phyloP scores from a whole-genome alignment of 2,888 invertebrate genomes.

The Calliphora vomitoria region DNA sequence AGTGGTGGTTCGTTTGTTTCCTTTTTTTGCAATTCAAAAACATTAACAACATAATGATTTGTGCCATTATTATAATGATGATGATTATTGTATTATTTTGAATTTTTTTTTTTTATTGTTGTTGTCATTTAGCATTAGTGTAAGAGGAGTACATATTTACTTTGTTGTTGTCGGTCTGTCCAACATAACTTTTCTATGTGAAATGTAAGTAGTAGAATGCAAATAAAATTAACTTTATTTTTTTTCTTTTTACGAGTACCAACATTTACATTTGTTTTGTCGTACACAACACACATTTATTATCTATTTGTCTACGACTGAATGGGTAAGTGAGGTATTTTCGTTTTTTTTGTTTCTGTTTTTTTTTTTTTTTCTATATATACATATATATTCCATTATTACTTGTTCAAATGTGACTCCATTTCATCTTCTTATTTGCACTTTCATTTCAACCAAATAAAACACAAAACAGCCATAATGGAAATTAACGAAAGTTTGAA shows the following conservation, averaged over 20 bases:
- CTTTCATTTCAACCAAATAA: constrained; percentile 65
- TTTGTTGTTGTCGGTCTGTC: constrained; percentile 62
- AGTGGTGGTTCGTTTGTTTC: background rate
- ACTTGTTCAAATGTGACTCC: constrained; percentile 46
- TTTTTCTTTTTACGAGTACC: background rate
- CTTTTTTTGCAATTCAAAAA: constrained; percentile 20
- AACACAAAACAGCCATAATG: constrained; percentile 41
- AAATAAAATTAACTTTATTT: constrained; percentile 34
- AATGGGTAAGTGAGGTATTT: constrained; percentile 38
- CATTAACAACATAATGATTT: constrained; percentile 45
- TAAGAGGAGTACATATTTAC: constrained; percentile 69
- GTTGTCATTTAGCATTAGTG: constrained; percentile 27
- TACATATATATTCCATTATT: constrained; percentile 35
- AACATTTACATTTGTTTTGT: constrained; percentile 13
- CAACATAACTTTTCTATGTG: constrained; percentile 27
- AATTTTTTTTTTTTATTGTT: constrained; percentile 33
- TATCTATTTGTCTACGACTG: constrained; percentile 33
- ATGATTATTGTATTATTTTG: background rate
- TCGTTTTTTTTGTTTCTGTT: constrained; percentile 15
- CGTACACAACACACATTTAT: constrained; percentile 12
- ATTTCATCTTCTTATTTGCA: constrained; percentile 70
- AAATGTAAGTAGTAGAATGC: constrained; percentile 60
- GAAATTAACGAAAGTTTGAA: constrained; percentile 74
- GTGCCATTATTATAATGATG: constrained; percentile 31
- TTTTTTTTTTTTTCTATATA: constrained; percentile 21